Evolutionary conservation across 2,113 vertebrate species (phyloP), one percentile per base, ranked within the genome.

Genomic region (Halichoerus grypus): DNA sequence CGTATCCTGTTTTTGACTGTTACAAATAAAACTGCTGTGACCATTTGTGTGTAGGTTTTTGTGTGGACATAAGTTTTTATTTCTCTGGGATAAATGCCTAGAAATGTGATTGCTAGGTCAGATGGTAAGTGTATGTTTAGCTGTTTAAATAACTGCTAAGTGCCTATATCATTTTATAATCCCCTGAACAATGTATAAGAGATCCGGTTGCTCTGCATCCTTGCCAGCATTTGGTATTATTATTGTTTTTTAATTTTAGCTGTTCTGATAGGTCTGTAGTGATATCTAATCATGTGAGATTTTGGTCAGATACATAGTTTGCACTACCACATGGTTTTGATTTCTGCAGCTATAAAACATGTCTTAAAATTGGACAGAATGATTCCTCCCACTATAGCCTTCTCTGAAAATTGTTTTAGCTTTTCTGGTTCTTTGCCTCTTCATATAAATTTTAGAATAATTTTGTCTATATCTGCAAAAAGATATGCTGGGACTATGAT

Each of bases 401-500:
- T 95, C 6, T 59, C 26, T 81, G 67, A 67, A 96, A 84, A 86
- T 88, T 53, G n/a, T 61, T 83, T 91, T 74, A 91, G 22, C 21
- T 88, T 28, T 81, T 81, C 16, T 81, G n/a, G 13, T 42, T 84
- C 36, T 91, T 96, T 96, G 33, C 5, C 3, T 91, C 53, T 94
- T 82, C 42, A 92, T 94, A 67, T 91, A 88, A 12, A 69, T 74
- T 95, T 94, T 91, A 88, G 24, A 76, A 80, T 53, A 51, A 91
- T 67, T 31, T 95, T 82, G 53, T 94, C 26, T 69, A 9, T 91
- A 95, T 80, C n/a, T 91, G 7, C 28, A 59, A 87, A 74, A 39
- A 42, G 16, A 49, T 91, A 93, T 77, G 4, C 31, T 55, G 33
- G 19, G 6, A 76, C 81, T 96, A 51, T 80, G 42, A 59, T 69